A percentile compares a stretch with the other conserved stretches of the same genome.
Evolutionary conservation across 1,140 invertebrate genomes (phyloP).

Genomic region (Lasioglossum baleicum): DNA sequence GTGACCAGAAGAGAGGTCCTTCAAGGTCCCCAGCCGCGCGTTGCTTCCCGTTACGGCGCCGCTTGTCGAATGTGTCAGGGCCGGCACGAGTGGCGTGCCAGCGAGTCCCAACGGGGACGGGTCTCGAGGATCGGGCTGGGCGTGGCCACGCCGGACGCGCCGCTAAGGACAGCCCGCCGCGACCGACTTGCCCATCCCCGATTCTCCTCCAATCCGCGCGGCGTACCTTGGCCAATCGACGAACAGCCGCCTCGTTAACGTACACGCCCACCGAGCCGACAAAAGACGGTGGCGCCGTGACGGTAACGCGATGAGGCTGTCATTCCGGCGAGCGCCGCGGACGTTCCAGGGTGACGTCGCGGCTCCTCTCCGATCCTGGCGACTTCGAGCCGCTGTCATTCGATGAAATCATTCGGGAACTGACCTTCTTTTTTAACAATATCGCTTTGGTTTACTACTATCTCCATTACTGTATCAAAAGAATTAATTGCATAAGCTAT

Average conservation of each 20-base stretch:
- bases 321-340: slow-evolving; percentile 71
- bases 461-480: too few species aligned
- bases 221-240: slow-evolving; percentile 51
- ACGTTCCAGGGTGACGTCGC: slow-evolving; percentile 33
- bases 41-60: slow-evolving; percentile 80
- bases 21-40: slow-evolving; percentile 78
- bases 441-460: background rate
- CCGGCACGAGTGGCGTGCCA: slow-evolving; percentile 74
- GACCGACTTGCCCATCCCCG: slow-evolving; percentile 33
- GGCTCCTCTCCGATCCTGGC: slow-evolving; percentile 9
- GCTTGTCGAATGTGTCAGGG: slow-evolving; percentile 81
- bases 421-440: background rate
- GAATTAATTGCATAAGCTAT: too few species aligned
- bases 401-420: background rate
- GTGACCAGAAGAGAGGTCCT: slow-evolving; percentile 59
- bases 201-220: slow-evolving; percentile 62
- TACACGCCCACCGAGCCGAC: slow-evolving; percentile 50
- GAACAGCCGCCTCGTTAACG: background rate
- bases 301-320: slow-evolving; percentile 63
- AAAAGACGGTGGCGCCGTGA: slow-evolving; percentile 73
- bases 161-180: slow-evolving; percentile 43
- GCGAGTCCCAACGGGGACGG: slow-evolving; percentile 76
- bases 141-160: slow-evolving; percentile 59
- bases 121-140: slow-evolving; percentile 54
- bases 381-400: slow-evolving; percentile 6